phyloP scores from a whole-genome alignment of 2,888 invertebrate genomes.

The Amorpha juglandis region DNA sequence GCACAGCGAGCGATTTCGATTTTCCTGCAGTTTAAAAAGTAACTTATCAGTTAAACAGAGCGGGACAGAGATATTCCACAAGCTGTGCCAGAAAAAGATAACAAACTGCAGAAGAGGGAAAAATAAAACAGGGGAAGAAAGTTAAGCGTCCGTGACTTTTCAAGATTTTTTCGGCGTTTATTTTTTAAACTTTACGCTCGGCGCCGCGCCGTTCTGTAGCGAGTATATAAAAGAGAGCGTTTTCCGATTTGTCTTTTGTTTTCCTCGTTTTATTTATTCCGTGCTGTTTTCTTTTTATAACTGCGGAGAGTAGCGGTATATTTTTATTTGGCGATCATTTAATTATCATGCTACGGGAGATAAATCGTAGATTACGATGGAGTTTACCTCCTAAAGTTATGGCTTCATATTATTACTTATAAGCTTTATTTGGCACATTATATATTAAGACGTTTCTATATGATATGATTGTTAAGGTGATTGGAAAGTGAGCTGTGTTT shows the following conservation, averaged over 20 bases:
- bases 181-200: slow-evolving; percentile 80
- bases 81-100: slow-evolving; percentile 54
- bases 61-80: slow-evolving; percentile 55
- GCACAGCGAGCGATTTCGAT: slow-evolving; percentile 76
- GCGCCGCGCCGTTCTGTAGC: slow-evolving; percentile 58
- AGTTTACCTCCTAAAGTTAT: background rate
- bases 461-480: background rate
- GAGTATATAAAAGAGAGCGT: slow-evolving; percentile 72
- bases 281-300: slow-evolving; percentile 55
- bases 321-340: slow-evolving; percentile 35
- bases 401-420: background rate
- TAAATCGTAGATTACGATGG: slow-evolving; percentile 6
- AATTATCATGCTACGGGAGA: slow-evolving; percentile 21
- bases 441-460: background rate
- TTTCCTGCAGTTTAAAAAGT: slow-evolving; percentile 82
- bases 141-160: slow-evolving; percentile 85
- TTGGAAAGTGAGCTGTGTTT: background rate
- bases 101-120: slow-evolving; percentile 72
- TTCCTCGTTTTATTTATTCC: slow-evolving; percentile 60
- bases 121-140: slow-evolving; percentile 84
- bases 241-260: slow-evolving; percentile 74
- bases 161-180: slow-evolving; percentile 82
- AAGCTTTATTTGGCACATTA: background rate
- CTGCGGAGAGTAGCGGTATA: slow-evolving; percentile 33
- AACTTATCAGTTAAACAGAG: slow-evolving; percentile 80